phyloP scores from a whole-genome alignment of 2,888 invertebrate genomes.

The Pteria penguin region DNA sequence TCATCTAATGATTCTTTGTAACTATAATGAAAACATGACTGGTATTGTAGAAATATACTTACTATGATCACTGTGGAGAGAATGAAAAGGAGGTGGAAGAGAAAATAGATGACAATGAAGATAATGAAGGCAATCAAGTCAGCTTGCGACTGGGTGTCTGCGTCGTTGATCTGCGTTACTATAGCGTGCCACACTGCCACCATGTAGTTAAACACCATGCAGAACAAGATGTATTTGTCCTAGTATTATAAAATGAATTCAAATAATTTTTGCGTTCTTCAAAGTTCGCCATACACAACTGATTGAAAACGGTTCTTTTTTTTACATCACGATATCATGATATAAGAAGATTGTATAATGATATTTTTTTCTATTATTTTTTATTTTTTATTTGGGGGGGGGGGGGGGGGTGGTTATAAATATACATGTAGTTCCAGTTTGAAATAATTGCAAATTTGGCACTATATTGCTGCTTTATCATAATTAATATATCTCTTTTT shows the following conservation, averaged over 20 bases:
- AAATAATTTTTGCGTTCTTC: too few relatives aligned
- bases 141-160: constrained; percentile 46
- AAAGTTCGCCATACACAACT: too few relatives aligned
- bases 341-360: neutral
- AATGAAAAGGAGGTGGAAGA: constrained; percentile 66
- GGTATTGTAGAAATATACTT: too few relatives aligned
- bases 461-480: too few relatives aligned
- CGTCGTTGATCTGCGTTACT: constrained; percentile 58
- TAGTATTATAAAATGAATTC: constrained; percentile 45
- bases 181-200: constrained; percentile 77
- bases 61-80: constrained; percentile 66
- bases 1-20: too few relatives aligned
- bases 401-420: too few relatives aligned
- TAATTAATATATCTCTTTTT: too few relatives aligned
- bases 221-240: constrained; percentile 76
- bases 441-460: too few relatives aligned
- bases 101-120: constrained; percentile 62
- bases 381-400: neutral
- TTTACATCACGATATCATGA: neutral
- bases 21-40: too few relatives aligned
- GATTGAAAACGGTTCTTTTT: neutral
- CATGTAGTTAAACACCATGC: constrained; percentile 73
- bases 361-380: neutral
- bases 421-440: too few relatives aligned
- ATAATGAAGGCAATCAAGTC: constrained; percentile 70